Conservation (phyloP, 1,140 invertebrate genomes). For the Zaprionus lachaisei region DNA sequence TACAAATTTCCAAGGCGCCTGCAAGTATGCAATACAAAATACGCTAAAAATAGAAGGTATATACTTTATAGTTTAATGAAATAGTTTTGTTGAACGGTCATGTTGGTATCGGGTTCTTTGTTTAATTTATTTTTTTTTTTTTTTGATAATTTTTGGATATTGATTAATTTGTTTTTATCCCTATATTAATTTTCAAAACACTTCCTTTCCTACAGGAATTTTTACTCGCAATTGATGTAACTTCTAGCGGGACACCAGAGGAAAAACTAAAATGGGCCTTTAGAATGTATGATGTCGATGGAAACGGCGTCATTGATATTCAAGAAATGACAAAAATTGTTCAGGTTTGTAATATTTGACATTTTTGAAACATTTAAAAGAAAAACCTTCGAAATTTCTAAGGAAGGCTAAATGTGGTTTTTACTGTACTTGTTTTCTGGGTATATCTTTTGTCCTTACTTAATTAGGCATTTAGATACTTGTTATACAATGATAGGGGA, state of each 20-base stretch:
- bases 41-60: no score
- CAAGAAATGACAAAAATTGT: constrained; percentile 98
- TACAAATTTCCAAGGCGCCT: no score
- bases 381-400: no score
- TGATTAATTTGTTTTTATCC: neutral
- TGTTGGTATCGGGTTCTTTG: no score
- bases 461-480: no score
- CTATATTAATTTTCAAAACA: constrained; percentile 24
- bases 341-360: constrained; percentile 86
- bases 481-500: no score
- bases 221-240: constrained; percentile 98
- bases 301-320: constrained; percentile 99
- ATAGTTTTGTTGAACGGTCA: no score
- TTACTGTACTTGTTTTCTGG: neutral
- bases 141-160: neutral
- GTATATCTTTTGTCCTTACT: neutral
- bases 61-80: no score
- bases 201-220: constrained; percentile 94
- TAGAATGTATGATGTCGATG: constrained; percentile 99
- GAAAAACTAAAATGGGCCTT: constrained; percentile 99
- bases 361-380: neutral
- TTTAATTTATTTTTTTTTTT: neutral
- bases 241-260: constrained; percentile 97
- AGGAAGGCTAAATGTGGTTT: neutral
- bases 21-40: no score